phyloP scores from a whole-genome alignment of 1,140 invertebrate genomes.

The Mercenaria mercenaria region DNA sequence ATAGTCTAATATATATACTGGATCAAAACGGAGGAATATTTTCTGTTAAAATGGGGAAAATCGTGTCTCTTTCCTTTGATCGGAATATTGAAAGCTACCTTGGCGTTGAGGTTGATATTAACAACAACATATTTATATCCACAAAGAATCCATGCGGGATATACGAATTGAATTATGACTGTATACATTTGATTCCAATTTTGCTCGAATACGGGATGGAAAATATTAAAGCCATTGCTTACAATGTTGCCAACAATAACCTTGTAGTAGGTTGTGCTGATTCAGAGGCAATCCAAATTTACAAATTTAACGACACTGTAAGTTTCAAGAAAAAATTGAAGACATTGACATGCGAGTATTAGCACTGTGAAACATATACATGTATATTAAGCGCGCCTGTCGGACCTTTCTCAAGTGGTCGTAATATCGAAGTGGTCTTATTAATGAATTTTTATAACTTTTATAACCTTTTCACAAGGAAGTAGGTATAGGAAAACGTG shows the following conservation, averaged over 20 bases:
- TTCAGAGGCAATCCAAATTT: constrained; percentile 2
- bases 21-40: constrained; percentile 21
- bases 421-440: too few species aligned
- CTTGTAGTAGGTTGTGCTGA: background rate
- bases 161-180: constrained; percentile 24
- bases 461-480: too few species aligned
- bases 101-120: constrained; percentile 9
- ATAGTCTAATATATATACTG: constrained; percentile 18
- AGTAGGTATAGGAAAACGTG: too few species aligned
- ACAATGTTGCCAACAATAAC: background rate
- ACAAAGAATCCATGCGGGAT: constrained; percentile 25
- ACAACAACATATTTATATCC: constrained; percentile 33
- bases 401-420: too few species aligned
- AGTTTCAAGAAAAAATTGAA: background rate
- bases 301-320: background rate
- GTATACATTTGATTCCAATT: constrained; percentile 40
- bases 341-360: too few species aligned
- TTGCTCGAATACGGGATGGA: background rate
- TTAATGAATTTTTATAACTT: too few species aligned
- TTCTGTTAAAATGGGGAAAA: background rate
- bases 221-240: background rate
- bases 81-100: constrained; percentile 34
- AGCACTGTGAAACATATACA: too few species aligned
- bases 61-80: background rate
- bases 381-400: too few species aligned